A percentile compares a stretch with the other conserved stretches of the same genome.
phyloP scores from a whole-genome alignment of 2,113 vertebrate species.

The Isichthys henryi region DNA sequence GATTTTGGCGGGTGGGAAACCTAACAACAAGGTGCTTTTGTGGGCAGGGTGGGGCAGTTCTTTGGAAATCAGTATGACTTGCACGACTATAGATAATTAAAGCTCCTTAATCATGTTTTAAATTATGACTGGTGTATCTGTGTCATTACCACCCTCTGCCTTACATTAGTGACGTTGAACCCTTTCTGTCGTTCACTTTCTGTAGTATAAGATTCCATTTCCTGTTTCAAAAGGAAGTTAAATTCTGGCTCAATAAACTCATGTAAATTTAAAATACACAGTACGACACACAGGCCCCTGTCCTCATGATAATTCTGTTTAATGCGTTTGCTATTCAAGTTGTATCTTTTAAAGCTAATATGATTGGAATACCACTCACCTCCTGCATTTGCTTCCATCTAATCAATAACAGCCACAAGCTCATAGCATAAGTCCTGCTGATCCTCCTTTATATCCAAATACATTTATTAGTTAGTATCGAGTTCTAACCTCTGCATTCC shows the following conservation, averaged over 20 bases:
- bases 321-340: neutral
- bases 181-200: neutral
- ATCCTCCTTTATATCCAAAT: neutral
- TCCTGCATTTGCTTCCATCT: neutral
- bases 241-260: neutral
- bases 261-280: neutral
- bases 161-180: neutral
- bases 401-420: neutral
- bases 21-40: neutral
- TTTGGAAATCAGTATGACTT: constrained; percentile 4
- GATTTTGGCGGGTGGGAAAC: neutral
- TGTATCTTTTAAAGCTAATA: neutral
- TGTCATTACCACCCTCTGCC: neutral
- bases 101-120: neutral
- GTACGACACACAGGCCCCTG: neutral
- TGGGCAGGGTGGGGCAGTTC: neutral
- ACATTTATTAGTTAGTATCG: neutral
- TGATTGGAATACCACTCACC: neutral
- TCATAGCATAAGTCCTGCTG: neutral
- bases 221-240: neutral
- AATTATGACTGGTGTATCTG: neutral
- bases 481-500: neutral
- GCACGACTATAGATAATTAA: neutral
- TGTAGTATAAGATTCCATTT: neutral
- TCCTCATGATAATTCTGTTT: neutral